Evolutionary conservation across 2,113 vertebrate species (phyloP).

Genomic region (Takifugu bimaculatus): DNA sequence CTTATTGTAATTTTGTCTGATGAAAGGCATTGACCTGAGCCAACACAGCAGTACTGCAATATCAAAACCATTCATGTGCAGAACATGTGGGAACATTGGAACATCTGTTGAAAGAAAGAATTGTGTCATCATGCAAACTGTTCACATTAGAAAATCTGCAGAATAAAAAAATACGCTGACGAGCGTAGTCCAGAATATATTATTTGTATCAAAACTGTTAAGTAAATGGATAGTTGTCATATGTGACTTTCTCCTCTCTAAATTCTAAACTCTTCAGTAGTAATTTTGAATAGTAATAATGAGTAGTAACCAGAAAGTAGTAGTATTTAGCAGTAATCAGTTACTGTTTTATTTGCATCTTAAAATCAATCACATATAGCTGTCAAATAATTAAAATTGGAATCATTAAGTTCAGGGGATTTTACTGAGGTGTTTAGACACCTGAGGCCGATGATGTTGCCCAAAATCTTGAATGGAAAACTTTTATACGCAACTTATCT

Average conservation of each 20-base stretch:
- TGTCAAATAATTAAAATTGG: no score
- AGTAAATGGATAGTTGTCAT: constrained; percentile 70
- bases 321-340: no score
- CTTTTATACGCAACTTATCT: not conserved
- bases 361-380: no score
- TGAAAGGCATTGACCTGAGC: constrained; percentile 22
- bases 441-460: no score
- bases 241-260: constrained; percentile 69
- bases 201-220: constrained; percentile 52
- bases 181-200: constrained; percentile 38
- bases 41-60: constrained; percentile 16
- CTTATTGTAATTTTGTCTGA: constrained; percentile 33
- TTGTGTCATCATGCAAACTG: not conserved
- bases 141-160: no score
- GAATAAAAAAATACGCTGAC: no score
- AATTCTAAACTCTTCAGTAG: no score
- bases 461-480: not conserved
- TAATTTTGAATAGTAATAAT: no score
- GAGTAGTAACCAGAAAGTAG: no score
- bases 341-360: no score
- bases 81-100: constrained; percentile 9
- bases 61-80: constrained; percentile 12
- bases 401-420: not conserved
- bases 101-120: constrained; percentile 14
- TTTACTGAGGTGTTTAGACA: constrained; percentile 13